phyloP scores from a whole-genome alignment of 37 sponge, comb jelly and placozoan species.

The Crambe crambe region DNA sequence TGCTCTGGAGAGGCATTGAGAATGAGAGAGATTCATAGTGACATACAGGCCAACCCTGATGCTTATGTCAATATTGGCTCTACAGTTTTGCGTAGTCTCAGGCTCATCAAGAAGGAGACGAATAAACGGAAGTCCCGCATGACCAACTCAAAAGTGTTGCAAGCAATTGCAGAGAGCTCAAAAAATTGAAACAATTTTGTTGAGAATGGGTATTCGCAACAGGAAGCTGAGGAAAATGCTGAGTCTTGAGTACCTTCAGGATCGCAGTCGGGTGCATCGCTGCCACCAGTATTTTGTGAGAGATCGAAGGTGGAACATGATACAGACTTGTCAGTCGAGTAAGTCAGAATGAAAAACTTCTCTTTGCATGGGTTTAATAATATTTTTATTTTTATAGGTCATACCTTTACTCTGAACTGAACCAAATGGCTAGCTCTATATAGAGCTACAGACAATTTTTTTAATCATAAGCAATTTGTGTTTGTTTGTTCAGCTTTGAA shows the following conservation, averaged over 20 bases:
- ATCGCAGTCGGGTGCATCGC: slow-evolving; percentile 26
- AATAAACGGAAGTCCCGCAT: slow-evolving; percentile 38
- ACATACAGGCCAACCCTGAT: slow-evolving; percentile 10
- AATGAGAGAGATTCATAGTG: slow-evolving; percentile 33
- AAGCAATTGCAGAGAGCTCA: slow-evolving; percentile 18
- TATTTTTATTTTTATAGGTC: too few species aligned
- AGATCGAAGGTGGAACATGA: slow-evolving; percentile 59
- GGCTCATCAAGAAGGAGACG: slow-evolving; percentile 36
- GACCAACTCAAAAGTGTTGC: slow-evolving; percentile 30
- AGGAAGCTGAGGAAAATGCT: slow-evolving; percentile 9
- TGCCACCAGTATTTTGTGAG: slow-evolving; percentile 47
- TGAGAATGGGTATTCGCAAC: slow-evolving; percentile 25
- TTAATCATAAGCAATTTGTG: too few species aligned
- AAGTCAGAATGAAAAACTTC: too few species aligned
- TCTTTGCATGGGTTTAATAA: too few species aligned
- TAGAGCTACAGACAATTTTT: too few species aligned
- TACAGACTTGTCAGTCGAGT: too few species aligned
- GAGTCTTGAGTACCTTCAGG: slow-evolving; percentile 25
- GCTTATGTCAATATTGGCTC: slow-evolving; percentile 37
- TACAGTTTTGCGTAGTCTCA: slow-evolving; percentile 21
- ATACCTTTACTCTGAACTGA: too few species aligned
- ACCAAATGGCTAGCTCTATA: too few species aligned
- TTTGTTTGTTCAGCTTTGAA: too few species aligned
- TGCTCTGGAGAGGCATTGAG: slow-evolving; percentile 50
- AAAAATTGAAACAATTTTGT: slow-evolving; percentile 15